A percentile compares a stretch with the other conserved stretches of the same genome.
Conservation (phyloP, 2,113 vertebrate species). For the Callipepla californica region DNA sequence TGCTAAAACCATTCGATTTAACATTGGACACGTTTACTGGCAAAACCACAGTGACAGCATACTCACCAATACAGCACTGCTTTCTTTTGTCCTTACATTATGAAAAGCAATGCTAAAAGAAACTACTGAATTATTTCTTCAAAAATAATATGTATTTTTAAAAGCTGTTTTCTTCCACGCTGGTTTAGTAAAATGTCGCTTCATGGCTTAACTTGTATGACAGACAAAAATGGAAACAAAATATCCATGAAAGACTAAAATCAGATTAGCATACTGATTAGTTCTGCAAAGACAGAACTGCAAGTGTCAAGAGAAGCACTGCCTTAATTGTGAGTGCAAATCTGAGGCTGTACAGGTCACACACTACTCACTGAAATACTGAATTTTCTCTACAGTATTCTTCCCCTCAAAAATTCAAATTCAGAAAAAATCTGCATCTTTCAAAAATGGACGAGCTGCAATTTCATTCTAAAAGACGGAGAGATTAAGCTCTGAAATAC, state of each 20-base stretch:
- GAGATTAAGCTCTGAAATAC: background rate
- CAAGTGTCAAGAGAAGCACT: background rate
- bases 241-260: background rate
- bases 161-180: background rate
- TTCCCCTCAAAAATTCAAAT: background rate
- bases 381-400: background rate
- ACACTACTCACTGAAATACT: background rate
- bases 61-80: background rate
- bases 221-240: background rate
- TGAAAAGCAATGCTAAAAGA: background rate
- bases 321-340: background rate
- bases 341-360: too few species aligned
- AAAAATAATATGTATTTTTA: background rate
- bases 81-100: background rate
- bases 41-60: background rate
- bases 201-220: background rate
- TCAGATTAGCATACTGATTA: background rate
- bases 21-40: background rate
- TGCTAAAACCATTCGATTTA: background rate
- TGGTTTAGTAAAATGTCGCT: background rate
- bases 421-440: background rate
- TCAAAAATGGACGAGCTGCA: background rate
- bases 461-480: background rate
- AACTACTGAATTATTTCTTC: background rate
- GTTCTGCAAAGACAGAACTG: background rate